Conservation (phyloP, 2,888 invertebrate species). For the Helleia helle region DNA sequence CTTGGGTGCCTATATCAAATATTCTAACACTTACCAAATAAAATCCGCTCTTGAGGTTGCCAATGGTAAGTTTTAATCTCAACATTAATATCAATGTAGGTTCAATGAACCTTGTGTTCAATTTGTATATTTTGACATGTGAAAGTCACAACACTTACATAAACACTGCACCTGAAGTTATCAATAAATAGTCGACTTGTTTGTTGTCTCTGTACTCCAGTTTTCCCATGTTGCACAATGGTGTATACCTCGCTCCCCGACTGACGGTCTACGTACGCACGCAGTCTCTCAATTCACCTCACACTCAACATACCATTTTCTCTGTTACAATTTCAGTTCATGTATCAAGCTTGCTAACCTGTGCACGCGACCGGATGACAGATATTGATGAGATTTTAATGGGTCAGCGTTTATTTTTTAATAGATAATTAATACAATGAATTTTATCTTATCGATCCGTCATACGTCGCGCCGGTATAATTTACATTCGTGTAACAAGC, state of each 20-base stretch:
- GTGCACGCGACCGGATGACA: slow-evolving; percentile 31
- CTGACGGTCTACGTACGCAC: slow-evolving; percentile 9
- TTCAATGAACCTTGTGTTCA: background rate
- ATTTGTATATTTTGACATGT: background rate
- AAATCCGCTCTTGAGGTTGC: background rate
- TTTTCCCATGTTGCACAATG: slow-evolving; percentile 65
- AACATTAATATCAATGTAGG: background rate
- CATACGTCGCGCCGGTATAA: background rate
- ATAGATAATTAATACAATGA: slow-evolving; percentile 11
- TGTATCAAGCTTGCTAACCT: no score
- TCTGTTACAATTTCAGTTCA: background rate
- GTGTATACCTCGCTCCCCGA: slow-evolving; percentile 50
- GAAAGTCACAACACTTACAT: background rate
- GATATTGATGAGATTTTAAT: slow-evolving; percentile 38
- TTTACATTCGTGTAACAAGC: slow-evolving; percentile 1
- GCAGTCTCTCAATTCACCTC: background rate
- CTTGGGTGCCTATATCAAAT: no score
- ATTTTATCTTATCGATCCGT: slow-evolving; percentile 30
- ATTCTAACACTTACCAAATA: no score
- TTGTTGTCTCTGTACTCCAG: slow-evolving; percentile 48
- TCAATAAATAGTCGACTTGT: slow-evolving; percentile 27
- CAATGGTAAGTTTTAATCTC: background rate
- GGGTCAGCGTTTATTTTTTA: slow-evolving; percentile 34
- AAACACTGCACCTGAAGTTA: slow-evolving; percentile 14
- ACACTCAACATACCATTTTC: background rate